phyloP scores from a whole-genome alignment of 2,888 invertebrate genomes.

The Meandrusa payeni region DNA sequence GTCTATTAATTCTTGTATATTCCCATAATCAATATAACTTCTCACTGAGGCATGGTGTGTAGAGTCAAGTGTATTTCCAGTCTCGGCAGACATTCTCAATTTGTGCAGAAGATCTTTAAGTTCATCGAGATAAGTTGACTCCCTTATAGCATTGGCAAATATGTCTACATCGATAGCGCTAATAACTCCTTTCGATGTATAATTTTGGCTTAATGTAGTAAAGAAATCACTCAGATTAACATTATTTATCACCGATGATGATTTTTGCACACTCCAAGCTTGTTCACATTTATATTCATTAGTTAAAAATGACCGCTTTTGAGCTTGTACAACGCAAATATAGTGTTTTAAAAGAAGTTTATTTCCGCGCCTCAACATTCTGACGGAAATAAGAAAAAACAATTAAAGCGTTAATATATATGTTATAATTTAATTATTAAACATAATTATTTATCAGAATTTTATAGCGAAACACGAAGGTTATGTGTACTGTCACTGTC shows the following conservation, averaged over 20 bases:
- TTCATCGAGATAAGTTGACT: slow-evolving; percentile 83
- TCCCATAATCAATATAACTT: slow-evolving; percentile 75
- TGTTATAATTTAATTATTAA: too few relatives aligned
- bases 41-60: slow-evolving; percentile 91
- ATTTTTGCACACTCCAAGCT: slow-evolving; percentile 84
- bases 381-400: not conserved
- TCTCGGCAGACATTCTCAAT: slow-evolving; percentile 86
- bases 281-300: slow-evolving; percentile 86
- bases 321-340: slow-evolving; percentile 12
- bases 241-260: slow-evolving; percentile 81
- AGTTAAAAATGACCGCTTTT: slow-evolving; percentile 82
- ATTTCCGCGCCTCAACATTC: slow-evolving; percentile 15
- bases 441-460: too few relatives aligned
- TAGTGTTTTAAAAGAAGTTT: slow-evolving; percentile 6
- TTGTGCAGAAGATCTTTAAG: slow-evolving; percentile 86
- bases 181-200: slow-evolving; percentile 80
- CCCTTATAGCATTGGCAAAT: slow-evolving; percentile 85
- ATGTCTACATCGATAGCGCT: slow-evolving; percentile 92
- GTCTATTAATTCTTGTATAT: slow-evolving; percentile 83
- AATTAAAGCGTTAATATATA: too few relatives aligned
- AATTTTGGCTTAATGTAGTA: slow-evolving; percentile 84
- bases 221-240: slow-evolving; percentile 86
- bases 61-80: slow-evolving; percentile 86
- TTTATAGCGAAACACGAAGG: not conserved
- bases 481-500: too few relatives aligned